A percentile compares a stretch with the other conserved stretches of the same genome.
These are phyloP conservation scores for Phodopus roborovskii DNA, from an alignment of 2,113 vertebrate species.

Conservation along the genomic window DNA sequence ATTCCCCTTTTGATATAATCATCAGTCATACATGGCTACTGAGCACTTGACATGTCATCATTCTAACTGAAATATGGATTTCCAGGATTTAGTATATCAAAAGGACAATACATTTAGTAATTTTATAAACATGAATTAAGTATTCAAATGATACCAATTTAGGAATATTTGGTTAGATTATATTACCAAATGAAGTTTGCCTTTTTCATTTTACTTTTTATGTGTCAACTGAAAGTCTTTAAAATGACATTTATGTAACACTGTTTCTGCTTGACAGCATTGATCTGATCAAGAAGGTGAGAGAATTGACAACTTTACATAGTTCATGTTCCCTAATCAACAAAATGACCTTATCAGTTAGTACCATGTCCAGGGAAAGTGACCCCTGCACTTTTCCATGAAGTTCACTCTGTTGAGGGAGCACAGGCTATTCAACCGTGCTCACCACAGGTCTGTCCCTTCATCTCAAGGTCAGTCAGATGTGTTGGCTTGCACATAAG, in stretches of 20 bases:
- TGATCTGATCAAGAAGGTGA: background rate
- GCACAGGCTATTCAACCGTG: background rate
- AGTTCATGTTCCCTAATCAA: background rate
- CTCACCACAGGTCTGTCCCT: background rate
- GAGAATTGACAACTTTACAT: background rate
- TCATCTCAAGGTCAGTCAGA: background rate
- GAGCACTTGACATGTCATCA: background rate
- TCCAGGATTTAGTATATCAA: slow-evolving; percentile 36
- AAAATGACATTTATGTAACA: background rate
- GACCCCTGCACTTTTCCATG: background rate
- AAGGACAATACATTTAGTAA: background rate
- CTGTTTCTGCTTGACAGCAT: background rate
- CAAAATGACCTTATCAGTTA: background rate
- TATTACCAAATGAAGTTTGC: slow-evolving; percentile 27
- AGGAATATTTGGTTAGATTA: background rate
- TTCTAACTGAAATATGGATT: background rate
- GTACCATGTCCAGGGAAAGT: background rate
- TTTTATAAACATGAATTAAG: background rate
- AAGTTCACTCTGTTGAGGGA: background rate
- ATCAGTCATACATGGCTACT: background rate
- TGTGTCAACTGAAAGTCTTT: background rate
- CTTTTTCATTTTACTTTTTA: background rate
- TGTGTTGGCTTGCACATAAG: background rate
- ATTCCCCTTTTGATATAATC: background rate
- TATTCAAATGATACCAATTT: background rate